Base-by-base conservation (phyloP, 2,888 invertebrate genomes). In the Griposia aprilina region DNA sequence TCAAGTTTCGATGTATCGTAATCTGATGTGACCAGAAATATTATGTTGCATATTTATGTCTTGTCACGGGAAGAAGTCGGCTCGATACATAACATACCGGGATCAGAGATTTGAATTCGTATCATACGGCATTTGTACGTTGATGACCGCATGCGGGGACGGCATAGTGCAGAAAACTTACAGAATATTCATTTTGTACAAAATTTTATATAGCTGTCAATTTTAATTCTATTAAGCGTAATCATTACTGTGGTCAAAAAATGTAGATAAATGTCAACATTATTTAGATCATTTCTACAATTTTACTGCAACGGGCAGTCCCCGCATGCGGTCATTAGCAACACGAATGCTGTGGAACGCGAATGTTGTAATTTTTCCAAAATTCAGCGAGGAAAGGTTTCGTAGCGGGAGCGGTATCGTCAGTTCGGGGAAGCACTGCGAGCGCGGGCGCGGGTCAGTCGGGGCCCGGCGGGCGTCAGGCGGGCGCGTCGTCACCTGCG, bases 401-500 rank as follows among this genome's bases (percentile, higher is more conserved):
- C 0, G 52, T 1, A 1, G 48, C 2, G 7, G 36, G 0, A n/a
- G 48, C 1, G 13, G 59, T 7, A 10, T 8, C 26, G 69, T 50
- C 36, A n/a, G 20, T 15, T 20, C 1, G 62, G 36, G 45, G 48
- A 55, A 65, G 81, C 82, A 41, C 72, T 59, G 77, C 8, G n/a
- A 23, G 36, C 0, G 36, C 30, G 63, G 3, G 15, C 48, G 55
- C 0, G 55, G 76, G 78, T 65, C 65, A 65, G 30, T 15, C 5
- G 59, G 26, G 6, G 0, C 26, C 57, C 57, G 13, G 26, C 1
- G 26, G 3, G 4, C 23, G 55, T 30, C 60, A 30, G 60, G 30
- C 60, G 17, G 30, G 7, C 70, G 78, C 74, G 72, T 50, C 71
- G 52, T 87, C 90, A 89, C 87, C 84, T 81, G 86, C 74, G 74